Evolutionary conservation across 2,888 invertebrate genomes (phyloP), one percentile per base, ranked within the genome.

Genomic region (Syrista parreyssii): DNA sequence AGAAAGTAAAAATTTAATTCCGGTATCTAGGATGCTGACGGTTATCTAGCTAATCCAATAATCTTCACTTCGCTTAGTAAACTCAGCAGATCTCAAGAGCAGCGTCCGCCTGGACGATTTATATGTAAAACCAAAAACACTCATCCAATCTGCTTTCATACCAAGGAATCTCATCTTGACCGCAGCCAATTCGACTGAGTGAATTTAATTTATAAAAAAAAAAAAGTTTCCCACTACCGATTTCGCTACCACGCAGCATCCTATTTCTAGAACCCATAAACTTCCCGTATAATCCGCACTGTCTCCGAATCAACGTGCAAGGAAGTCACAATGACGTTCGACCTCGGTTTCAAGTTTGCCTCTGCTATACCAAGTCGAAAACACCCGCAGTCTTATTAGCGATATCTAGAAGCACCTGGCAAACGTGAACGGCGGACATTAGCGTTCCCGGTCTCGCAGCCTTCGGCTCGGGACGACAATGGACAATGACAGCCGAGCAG

Each of bases 401-500:
- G 55, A 23, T 55, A 55, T 23, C 55, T 6, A 9, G 9, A 55
- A 23, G 55, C 55, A 55, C 55, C 55, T 55, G 55, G 23, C 23
- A 23, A 55, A 23, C 40, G 40, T 15, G 15, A 15, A 40, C 15
- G 40, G 40, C 40, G 12, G 15, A 12, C 55, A 23, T 55, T 23
- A 55, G 55, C 55, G 55, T 55, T 55, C 23, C 55, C 9, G 55
- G 55, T 55, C 55, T 55, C 55, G 2, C 55, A 55, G 23, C 55
- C 55, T 55, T 55, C 55, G 55, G 55, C 23, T 23, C 55, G 6
- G 55, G 23, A 55, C 55, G 78, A 78, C 76, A 78, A 78, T 76
- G 78, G 74, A 78, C 77, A 75, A 55, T 55, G 55, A 55, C 55
- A 55, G 55, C 55, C 55, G 55, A 23, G 55, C 55, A 55, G 55